Conservation (phyloP, 2,113 vertebrate genomes). For the Oncorhynchus nerka region DNA sequence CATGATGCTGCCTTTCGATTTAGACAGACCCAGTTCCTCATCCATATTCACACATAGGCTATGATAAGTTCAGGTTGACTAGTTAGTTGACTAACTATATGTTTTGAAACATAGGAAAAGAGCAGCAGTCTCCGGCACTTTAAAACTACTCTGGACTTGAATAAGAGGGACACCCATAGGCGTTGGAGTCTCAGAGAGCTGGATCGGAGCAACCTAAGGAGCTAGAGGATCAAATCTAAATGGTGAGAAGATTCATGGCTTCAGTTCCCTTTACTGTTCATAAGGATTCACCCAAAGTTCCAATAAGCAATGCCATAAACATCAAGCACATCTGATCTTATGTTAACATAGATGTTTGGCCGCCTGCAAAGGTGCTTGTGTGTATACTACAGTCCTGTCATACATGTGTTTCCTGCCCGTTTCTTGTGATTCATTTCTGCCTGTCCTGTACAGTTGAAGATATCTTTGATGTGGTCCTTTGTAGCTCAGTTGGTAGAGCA, state of each 20-base stretch:
- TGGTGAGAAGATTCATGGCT: constrained; percentile 58
- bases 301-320: too few relatives aligned
- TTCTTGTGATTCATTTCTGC: neutral
- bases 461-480: too few relatives aligned
- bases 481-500: too few relatives aligned
- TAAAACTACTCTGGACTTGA: constrained; percentile 57
- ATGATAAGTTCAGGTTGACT: too few relatives aligned
- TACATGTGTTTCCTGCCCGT: too few relatives aligned
- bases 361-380: neutral
- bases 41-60: too few relatives aligned
- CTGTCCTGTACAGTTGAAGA: constrained; percentile 57
- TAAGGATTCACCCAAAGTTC: too few relatives aligned
- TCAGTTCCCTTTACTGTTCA: neutral
- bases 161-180: constrained; percentile 60
- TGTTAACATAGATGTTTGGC: too few relatives aligned
- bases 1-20: too few relatives aligned
- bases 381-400: too few relatives aligned
- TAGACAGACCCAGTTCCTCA: too few relatives aligned
- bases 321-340: too few relatives aligned
- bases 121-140: constrained; percentile 67
- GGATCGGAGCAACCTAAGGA: constrained; percentile 68
- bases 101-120: constrained; percentile 61
- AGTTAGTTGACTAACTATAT: constrained; percentile 11
- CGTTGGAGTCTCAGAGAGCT: constrained; percentile 70
- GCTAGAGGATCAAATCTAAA: constrained; percentile 73